phyloP scores from a whole-genome alignment of 2,113 vertebrate species.

The Microcebus lehilahytsara region DNA sequence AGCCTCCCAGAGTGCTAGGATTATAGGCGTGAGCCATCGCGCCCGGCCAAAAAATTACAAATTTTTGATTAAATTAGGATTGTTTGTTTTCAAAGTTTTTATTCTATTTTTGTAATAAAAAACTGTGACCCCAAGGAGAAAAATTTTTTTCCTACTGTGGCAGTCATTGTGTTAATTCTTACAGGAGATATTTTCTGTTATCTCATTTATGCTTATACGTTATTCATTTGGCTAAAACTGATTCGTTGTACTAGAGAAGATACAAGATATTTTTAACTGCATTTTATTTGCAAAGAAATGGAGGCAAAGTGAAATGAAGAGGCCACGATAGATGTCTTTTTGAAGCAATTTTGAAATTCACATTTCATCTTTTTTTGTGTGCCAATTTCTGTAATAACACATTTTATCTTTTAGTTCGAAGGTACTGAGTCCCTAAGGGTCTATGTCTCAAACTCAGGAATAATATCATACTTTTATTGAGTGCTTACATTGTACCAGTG shows the following conservation, averaged over 20 bases:
- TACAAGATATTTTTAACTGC: neutral
- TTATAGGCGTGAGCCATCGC: no score
- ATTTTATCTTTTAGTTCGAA: slow-evolving; percentile 2
- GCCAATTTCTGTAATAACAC: neutral
- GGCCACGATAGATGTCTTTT: neutral
- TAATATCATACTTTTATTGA: neutral
- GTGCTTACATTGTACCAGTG: neutral
- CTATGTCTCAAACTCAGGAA: neutral
- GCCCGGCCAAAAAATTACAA: no score
- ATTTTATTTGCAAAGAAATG: slow-evolving; percentile 37
- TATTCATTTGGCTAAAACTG: slow-evolving; percentile 34
- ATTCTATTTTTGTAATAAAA: no score
- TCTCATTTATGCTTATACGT: neutral
- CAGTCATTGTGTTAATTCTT: neutral
- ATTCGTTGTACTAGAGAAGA: neutral
- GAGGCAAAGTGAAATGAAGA: neutral
- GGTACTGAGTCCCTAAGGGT: neutral
- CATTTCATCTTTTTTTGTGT: neutral
- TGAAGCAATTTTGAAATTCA: slow-evolving; percentile 40
- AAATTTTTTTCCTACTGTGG: no score
- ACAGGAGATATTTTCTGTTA: neutral
- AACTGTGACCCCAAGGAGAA: no score
- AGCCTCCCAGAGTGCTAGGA: no score
- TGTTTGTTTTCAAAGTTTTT: no score
- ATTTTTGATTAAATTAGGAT: no score